Base-by-base conservation (phyloP, 2,888 invertebrate species). In the Rotaria socialis region DNA sequence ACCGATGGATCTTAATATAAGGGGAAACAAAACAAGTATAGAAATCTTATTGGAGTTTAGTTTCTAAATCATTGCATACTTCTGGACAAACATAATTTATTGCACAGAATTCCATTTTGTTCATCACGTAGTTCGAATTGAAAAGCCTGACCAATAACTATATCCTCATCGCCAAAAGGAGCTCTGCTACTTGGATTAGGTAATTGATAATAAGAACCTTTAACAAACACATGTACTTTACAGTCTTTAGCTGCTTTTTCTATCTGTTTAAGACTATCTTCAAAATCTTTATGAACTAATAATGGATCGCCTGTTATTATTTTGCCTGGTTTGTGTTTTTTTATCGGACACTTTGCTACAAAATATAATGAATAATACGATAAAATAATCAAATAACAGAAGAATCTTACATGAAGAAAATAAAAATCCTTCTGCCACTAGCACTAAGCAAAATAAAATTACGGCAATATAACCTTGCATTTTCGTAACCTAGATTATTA, bases 261-360 rank as follows among this genome's bases (percentile, higher is more conserved):
- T n/a, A 80, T 8, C 24, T 24, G 6, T 80, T 43, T 80, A 10
- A 80, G 10, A 47, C 24, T 22, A 0, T 80, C 47, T 24, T 47
- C 3, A 6, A 80, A 24, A 24, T 41, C n/a, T 24, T 80, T 24
- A 24, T 80, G 75, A 22, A 47, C 75, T 47, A 24, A 22, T 24
- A 80, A 24, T 22, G 43, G 2, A 80, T 80, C 41, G 24, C 75
- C 75, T 6, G 2, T 3, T 24, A 80, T 47, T 11, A 47, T 10
- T 80, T 80, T 80, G n/a, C 24, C 11, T 47, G 43, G 0, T 47
- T 47, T 80, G 16, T 47, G 47, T 47, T 47, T 19, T 80, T 80
- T 43, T 47, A 80, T 80, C 24, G 41, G 75, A 80, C 75, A 80
- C 43, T 80, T 80, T 24, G 75, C 75, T 80, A 47, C 24, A 80